Percentiles rank a stretch among this genome's conserved stretches.
Conservation (phyloP, 2,113 vertebrate species). For the Pseudorasbora parva region DNA sequence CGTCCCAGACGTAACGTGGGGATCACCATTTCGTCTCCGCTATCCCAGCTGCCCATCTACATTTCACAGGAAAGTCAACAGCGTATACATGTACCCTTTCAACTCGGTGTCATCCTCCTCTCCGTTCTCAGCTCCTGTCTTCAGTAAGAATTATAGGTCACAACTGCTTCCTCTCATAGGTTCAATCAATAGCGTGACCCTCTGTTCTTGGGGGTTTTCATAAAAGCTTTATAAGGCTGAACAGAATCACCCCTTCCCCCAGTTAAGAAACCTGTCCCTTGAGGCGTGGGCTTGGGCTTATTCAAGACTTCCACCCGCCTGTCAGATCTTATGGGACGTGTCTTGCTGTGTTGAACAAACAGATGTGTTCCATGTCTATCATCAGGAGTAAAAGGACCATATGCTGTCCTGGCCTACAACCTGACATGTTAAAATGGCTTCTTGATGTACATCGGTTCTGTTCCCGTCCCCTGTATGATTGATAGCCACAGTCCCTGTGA, state of each 20-base stretch:
- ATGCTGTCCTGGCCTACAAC: constrained; percentile 32
- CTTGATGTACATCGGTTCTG: constrained; percentile 18
- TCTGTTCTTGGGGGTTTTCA: constrained; percentile 18
- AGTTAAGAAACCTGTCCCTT: constrained; percentile 28
- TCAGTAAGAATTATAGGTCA: constrained; percentile 17
- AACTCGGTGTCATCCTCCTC: not conserved
- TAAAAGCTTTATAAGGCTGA: constrained; percentile 30
- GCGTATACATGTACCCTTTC: not conserved
- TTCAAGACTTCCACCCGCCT: constrained; percentile 18
- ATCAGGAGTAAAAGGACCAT: constrained; percentile 40
- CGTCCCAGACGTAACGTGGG: constrained; percentile 18
- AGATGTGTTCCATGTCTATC: constrained; percentile 26
- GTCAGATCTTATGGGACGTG: constrained; percentile 20
- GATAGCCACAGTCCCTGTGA: constrained; percentile 50
- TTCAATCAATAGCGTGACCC: constrained; percentile 12
- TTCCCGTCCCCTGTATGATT: constrained; percentile 50
- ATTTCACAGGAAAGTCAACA: constrained; percentile 31
- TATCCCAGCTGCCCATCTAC: constrained; percentile 44
- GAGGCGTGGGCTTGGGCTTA: constrained; percentile 5
- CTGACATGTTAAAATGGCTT: constrained; percentile 42
- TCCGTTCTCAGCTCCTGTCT: not conserved
- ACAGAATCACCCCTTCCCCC: constrained; percentile 38
- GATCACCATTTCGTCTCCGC: constrained; percentile 29
- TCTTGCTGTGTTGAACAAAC: constrained; percentile 31
- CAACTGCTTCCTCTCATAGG: constrained; percentile 14